A percentile compares a stretch with the other conserved stretches of the same genome.
These are phyloP conservation scores for Puma concolor DNA, from an alignment of 2,113 vertebrate species.

Conservation along the genomic window DNA sequence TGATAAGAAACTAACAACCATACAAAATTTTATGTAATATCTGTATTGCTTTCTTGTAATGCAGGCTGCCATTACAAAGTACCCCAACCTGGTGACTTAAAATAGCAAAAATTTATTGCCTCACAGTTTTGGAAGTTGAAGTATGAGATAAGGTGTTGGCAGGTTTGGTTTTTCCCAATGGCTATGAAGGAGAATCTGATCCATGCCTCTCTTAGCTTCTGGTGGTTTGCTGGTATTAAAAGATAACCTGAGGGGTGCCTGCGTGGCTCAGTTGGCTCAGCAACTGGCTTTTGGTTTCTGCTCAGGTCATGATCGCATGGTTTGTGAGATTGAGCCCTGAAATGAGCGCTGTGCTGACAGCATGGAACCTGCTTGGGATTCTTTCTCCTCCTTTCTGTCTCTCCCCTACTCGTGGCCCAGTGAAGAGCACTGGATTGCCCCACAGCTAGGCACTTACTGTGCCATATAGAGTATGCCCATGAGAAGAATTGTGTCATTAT, in stretches of 20 bases:
- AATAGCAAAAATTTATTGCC: neutral
- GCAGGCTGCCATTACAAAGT: neutral
- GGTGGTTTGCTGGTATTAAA: neutral
- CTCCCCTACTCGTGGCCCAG: neutral
- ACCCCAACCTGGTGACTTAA: neutral
- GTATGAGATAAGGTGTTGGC: neutral
- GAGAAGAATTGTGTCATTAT: neutral
- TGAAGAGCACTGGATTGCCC: neutral
- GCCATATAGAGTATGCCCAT: neutral
- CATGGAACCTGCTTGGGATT: too few relatives aligned
- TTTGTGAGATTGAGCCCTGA: neutral
- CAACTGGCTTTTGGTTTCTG: neutral
- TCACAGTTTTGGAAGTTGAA: neutral
- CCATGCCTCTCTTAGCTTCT: neutral
- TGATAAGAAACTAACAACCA: neutral
- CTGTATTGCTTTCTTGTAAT: neutral
- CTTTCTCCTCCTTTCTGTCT: too few relatives aligned
- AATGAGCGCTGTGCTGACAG: neutral
- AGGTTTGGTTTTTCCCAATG: neutral
- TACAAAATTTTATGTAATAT: neutral
- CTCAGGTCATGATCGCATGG: neutral
- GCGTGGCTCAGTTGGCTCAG: neutral
- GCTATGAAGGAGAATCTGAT: neutral
- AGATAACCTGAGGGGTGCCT: neutral
- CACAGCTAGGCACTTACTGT: neutral